Evolutionary conservation across 30 jellyfish, hydroid and myxozoan species (phyloP).

Genomic region (Aurelia coerulea): DNA sequence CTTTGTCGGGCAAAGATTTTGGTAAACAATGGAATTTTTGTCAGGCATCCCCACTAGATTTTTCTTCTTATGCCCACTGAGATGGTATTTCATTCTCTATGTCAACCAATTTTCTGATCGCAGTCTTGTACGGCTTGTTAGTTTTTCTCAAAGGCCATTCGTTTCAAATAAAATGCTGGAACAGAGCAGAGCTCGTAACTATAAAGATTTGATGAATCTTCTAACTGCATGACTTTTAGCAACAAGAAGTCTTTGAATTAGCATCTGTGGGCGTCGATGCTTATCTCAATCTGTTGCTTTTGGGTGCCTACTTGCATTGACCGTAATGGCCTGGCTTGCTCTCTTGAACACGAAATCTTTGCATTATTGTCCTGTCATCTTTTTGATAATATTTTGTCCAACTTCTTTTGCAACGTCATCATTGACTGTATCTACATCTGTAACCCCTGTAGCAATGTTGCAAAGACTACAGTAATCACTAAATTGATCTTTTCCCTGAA

Average conservation of each 20-base stretch:
- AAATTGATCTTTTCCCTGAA: too few species aligned
- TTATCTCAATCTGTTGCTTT: conserved; percentile 27
- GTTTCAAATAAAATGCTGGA: conserved; percentile 47
- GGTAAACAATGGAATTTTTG: too few species aligned
- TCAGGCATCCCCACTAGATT: too few species aligned
- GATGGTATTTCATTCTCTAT: conserved; percentile 12
- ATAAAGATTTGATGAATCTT: conserved; percentile 28
- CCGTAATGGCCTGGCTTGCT: neutral
- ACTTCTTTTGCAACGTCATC: too few species aligned
- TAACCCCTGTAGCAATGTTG: too few species aligned
- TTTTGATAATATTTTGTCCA: neutral
- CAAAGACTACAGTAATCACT: too few species aligned
- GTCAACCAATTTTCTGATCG: conserved; percentile 30
- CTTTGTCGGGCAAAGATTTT: too few species aligned
- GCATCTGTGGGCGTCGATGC: conserved; percentile 64
- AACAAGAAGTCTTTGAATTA: conserved; percentile 50
- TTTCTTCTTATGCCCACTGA: too few species aligned
- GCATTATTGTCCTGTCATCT: neutral
- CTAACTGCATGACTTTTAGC: conserved; percentile 26
- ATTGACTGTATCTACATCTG: too few species aligned
- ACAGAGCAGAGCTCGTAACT: conserved; percentile 46
- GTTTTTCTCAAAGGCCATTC: conserved; percentile 30
- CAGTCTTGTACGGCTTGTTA: conserved; percentile 45
- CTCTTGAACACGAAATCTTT: neutral
- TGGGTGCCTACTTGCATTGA: conserved; percentile 8